These are phyloP conservation scores for Steinernema hermaphroditum DNA, from an alignment of 2,888 invertebrate species.

Conservation along the genomic window DNA sequence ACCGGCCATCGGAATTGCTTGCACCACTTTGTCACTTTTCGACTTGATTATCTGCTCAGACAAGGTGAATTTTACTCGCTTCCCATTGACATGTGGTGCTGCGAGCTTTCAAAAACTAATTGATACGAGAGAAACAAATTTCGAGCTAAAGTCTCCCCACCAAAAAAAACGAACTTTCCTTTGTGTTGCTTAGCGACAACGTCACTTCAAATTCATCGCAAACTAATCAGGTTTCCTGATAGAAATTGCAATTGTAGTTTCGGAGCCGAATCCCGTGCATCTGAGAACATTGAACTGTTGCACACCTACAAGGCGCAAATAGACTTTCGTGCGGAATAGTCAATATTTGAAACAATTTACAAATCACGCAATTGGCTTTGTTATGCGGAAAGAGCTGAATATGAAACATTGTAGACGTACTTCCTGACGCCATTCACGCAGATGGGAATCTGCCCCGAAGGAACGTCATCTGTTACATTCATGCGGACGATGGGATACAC, in stretches of 20 bases:
- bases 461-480: conserved; percentile 49
- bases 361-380: too few species aligned
- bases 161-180: neutral
- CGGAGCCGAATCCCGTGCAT: too few species aligned
- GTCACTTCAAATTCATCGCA: too few species aligned
- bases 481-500: conserved; percentile 72
- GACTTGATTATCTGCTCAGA: conserved; percentile 87
- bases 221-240: too few species aligned
- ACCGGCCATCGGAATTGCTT: conserved; percentile 89
- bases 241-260: too few species aligned
- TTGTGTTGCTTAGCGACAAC: neutral
- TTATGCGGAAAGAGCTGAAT: neutral
- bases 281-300: too few species aligned
- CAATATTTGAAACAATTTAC: too few species aligned
- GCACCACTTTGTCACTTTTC: conserved; percentile 81
- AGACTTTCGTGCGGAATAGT: too few species aligned
- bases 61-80: conserved; percentile 70
- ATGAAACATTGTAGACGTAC: conserved; percentile 46
- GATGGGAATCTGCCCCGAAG: conserved; percentile 56
- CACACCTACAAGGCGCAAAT: too few species aligned
- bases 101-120: neutral
- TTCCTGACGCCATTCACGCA: conserved; percentile 54
- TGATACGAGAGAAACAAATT: too few species aligned
- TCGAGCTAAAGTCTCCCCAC: neutral
- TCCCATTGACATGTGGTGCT: too few species aligned